These are phyloP conservation scores for Drosophila neocordata DNA, from an alignment of 1,140 invertebrate genomes.

Conservation along the genomic window DNA sequence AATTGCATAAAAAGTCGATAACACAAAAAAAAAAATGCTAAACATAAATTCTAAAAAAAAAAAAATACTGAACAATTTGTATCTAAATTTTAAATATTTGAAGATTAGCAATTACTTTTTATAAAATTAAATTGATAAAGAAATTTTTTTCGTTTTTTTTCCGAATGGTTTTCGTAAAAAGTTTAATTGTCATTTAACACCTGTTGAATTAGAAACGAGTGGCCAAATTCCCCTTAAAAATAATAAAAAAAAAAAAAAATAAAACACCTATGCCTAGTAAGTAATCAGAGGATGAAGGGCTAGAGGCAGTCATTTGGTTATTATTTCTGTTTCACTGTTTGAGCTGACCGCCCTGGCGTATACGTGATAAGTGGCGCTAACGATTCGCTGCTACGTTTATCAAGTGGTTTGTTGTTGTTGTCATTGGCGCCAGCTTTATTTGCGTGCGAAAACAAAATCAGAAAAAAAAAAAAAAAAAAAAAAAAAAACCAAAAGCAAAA, in stretches of 20 bases:
- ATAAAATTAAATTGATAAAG: too few species aligned
- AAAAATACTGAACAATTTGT: too few species aligned
- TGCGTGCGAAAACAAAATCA: constrained; percentile 68
- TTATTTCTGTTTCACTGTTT: constrained; percentile 17
- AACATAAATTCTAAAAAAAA: too few species aligned
- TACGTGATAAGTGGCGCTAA: constrained; percentile 80
- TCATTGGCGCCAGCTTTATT: constrained; percentile 78
- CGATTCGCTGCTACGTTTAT: constrained; percentile 72
- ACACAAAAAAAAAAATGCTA: too few species aligned
- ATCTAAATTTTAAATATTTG: too few species aligned
- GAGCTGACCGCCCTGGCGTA: constrained; percentile 64
- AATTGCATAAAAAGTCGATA: too few species aligned
- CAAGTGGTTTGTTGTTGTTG: constrained; percentile 55
- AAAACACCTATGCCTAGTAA: not conserved
- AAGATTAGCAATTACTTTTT: too few species aligned
- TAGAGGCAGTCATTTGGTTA: not conserved
- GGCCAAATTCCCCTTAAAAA: too few species aligned
- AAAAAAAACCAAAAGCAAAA: constrained; percentile 8
- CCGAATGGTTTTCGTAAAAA: too few species aligned
- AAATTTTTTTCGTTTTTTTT: too few species aligned
- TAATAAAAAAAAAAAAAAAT: too few species aligned
- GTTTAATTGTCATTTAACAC: too few species aligned
- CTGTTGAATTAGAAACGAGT: not conserved
- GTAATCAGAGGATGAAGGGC: constrained; percentile 6
- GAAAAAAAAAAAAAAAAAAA: constrained; percentile 8